A percentile compares a stretch with the other conserved stretches of the same genome.
Conservation (phyloP, 2,888 invertebrate species). For the Pammene aurita region DNA sequence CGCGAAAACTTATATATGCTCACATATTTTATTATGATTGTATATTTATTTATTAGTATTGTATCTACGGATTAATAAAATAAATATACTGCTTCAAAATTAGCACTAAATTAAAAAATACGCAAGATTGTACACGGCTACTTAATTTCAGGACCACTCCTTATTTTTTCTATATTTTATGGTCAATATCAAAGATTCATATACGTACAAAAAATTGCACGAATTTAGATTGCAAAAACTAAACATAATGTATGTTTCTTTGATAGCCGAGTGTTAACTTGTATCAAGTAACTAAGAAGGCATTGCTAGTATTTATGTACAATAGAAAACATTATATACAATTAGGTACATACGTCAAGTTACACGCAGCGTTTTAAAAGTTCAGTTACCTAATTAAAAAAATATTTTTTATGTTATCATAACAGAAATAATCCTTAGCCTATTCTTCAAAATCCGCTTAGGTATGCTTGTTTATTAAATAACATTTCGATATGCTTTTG, state of each 20-base stretch:
- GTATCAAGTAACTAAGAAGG: conserved; percentile 65
- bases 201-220: too few relatives aligned
- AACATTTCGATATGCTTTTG: background rate
- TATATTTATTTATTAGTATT: too few relatives aligned
- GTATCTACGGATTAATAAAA: too few relatives aligned
- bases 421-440: background rate
- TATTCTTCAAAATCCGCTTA: background rate
- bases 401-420: too few relatives aligned
- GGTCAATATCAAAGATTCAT: too few relatives aligned
- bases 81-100: too few relatives aligned
- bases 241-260: background rate
- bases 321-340: conserved; percentile 10
- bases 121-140: too few relatives aligned
- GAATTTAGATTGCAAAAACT: too few relatives aligned
- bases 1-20: too few relatives aligned
- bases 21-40: too few relatives aligned
- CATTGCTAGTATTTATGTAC: conserved; percentile 67
- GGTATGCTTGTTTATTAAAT: background rate
- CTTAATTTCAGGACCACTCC: too few relatives aligned
- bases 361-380: background rate
- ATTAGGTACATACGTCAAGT: background rate
- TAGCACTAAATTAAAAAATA: too few relatives aligned
- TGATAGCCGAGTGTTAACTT: conserved; percentile 41
- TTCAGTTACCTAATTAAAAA: background rate
- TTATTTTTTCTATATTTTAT: background rate